A percentile compares a stretch with the other conserved stretches of the same genome.
phyloP scores from a whole-genome alignment of 2,113 vertebrate genomes.

The Xenopus borealis region DNA sequence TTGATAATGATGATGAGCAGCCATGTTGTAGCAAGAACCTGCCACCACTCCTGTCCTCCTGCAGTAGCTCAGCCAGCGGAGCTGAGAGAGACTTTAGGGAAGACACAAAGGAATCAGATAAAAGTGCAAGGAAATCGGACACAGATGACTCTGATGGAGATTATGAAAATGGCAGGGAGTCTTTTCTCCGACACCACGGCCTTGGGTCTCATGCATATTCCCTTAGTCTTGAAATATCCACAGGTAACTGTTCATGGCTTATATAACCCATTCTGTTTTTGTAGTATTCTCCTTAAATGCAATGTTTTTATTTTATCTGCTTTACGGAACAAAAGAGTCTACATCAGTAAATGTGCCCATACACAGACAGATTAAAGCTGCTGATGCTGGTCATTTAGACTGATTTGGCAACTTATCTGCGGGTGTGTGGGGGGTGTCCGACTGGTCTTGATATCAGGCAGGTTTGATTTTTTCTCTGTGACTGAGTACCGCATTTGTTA shows the following conservation, averaged over 20 bases:
- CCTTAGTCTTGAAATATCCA: constrained; percentile 74
- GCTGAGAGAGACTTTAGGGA: background rate
- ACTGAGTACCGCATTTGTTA: too few relatives aligned
- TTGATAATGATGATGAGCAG: constrained; percentile 57
- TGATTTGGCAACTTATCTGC: too few relatives aligned
- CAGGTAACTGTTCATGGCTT: constrained; percentile 62
- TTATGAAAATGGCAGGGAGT: constrained; percentile 52
- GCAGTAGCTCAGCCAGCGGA: background rate
- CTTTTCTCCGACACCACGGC: constrained; percentile 79
- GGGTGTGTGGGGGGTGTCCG: too few relatives aligned
- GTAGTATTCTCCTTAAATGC: background rate
- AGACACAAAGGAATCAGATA: background rate
- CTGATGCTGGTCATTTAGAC: too few relatives aligned
- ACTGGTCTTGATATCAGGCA: too few relatives aligned
- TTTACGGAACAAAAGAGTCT: too few relatives aligned
- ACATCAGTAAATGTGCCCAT: too few relatives aligned
- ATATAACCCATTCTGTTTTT: background rate
- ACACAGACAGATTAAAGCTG: too few relatives aligned
- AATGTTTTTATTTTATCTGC: too few relatives aligned
- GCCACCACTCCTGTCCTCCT: background rate
- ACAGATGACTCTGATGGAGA: rapidly evolving
- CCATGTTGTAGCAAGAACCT: constrained; percentile 85
- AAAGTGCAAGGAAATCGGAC: background rate
- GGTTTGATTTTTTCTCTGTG: too few relatives aligned
- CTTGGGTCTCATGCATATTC: constrained; percentile 83